Evolutionary conservation across 2,888 invertebrate species (phyloP), one percentile per base, ranked within the genome.

Genomic region (Caenorhabditis sp.): DNA sequence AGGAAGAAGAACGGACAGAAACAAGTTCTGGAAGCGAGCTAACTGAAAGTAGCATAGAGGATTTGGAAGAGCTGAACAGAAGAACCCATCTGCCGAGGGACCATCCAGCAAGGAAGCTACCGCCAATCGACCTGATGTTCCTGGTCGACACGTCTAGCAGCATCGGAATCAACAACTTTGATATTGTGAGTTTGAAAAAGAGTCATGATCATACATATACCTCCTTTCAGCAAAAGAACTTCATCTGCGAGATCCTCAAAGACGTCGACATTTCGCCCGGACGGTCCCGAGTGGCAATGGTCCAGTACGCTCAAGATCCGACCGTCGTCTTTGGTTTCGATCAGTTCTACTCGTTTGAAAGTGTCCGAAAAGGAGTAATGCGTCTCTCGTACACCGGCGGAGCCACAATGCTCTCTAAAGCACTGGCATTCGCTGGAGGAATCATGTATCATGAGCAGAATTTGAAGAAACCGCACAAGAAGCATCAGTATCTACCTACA

Each of bases 341-440:
- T 52, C 80, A 81, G 48, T 88, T 82, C 65, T 87, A 85, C 56
- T 81, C 83, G 3, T 70, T 66, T 20, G 59, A 75, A 22, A 76
- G 80, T 45, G 81, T 87, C 13, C 73, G 80, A 56, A 72, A 85
- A 30, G 87, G 87, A 2, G 73, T 88, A 0, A 65, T 82, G 53
- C 71, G 85, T 50, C 82, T 88, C 65, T 84, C 86, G 1, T 88
- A 88, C 70, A 77, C 83, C 20, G 88, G 88, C n/a, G 86, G 87
- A 2, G 75, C 87, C 4, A 88, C 88, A 2, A 85, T 82, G 74
- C 74, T 88, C 3, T 86, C 86, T 2, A 87, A 87, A 71, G 88
- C 88, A 0, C 78, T 88, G 11, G 76, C 80, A 6, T 88, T 88
- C 39, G 84, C 85, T 13, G 86, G 86, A 7, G 87, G 87, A 17